Conservation (phyloP, 2,888 invertebrate species). For the Cetonia aurata region DNA sequence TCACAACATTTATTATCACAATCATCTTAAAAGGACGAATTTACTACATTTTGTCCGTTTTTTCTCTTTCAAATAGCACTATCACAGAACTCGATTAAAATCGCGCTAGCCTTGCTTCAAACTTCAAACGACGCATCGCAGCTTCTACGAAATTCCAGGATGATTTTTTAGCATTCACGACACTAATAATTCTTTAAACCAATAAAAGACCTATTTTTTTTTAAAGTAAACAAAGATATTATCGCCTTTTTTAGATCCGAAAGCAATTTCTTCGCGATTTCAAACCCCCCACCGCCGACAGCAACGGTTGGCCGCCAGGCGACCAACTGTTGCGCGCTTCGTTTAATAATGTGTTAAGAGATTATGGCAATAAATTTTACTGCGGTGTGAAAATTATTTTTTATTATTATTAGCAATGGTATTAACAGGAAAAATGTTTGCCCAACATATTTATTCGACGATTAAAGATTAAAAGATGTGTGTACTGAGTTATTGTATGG, state of each 20-base stretch:
- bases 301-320: neutral
- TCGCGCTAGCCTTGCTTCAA: too few relatives aligned
- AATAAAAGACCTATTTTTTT: neutral
- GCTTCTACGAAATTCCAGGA: too few relatives aligned
- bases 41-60: too few relatives aligned
- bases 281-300: neutral
- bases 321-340: conserved; percentile 28
- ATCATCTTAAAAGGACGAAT: too few relatives aligned
- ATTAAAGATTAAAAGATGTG: conserved; percentile 10
- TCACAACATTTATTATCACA: too few relatives aligned
- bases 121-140: too few relatives aligned
- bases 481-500: neutral
- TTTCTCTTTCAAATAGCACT: too few relatives aligned
- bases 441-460: conserved; percentile 12
- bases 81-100: too few relatives aligned
- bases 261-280: neutral
- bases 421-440: conserved; percentile 9
- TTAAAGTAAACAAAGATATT: neutral
- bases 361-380: conserved; percentile 39
- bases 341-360: conserved; percentile 29
- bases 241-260: neutral
- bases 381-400: conserved; percentile 18
- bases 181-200: conserved; percentile 9
- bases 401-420: too few relatives aligned
- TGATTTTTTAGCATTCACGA: too few relatives aligned